Conservation (phyloP, 2,888 invertebrate genomes). For the Temnothorax rugatulus region DNA sequence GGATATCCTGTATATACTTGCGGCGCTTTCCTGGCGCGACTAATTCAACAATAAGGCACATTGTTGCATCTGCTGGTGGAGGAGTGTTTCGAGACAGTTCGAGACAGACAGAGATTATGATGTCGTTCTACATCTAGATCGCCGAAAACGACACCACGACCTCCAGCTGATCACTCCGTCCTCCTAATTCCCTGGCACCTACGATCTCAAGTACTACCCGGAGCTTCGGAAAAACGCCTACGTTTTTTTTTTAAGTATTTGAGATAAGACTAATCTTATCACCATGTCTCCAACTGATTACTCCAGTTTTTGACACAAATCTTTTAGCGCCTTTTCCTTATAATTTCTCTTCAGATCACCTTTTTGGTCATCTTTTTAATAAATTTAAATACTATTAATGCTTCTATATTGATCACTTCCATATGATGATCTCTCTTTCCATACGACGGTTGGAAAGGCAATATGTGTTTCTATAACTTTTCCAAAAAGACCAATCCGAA, state of each 20-base stretch:
- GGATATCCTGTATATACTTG: constrained; percentile 2
- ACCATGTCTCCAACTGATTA: no score
- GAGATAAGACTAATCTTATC: no score
- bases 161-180: neutral
- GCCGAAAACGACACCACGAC: neutral
- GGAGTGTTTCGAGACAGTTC: constrained; percentile 7
- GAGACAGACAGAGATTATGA: neutral
- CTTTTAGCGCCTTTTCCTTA: no score
- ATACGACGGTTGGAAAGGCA: neutral
- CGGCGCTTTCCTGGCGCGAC: neutral
- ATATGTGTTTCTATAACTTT: neutral
- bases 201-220: neutral
- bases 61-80: constrained; percentile 13
- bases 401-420: no score
- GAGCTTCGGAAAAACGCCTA: neutral
- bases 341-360: no score
- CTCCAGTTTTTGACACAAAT: no score
- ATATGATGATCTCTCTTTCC: neutral
- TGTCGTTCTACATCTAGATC: neutral
- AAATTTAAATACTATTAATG: no score
- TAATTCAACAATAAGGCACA: constrained; percentile 46
- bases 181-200: neutral
- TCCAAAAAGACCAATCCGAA: neutral
- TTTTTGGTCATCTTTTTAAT: no score
- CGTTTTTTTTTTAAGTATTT: no score